phyloP scores from a whole-genome alignment of 2,797 vertebrate genomes.

The Acestrorhynchus altus region DNA sequence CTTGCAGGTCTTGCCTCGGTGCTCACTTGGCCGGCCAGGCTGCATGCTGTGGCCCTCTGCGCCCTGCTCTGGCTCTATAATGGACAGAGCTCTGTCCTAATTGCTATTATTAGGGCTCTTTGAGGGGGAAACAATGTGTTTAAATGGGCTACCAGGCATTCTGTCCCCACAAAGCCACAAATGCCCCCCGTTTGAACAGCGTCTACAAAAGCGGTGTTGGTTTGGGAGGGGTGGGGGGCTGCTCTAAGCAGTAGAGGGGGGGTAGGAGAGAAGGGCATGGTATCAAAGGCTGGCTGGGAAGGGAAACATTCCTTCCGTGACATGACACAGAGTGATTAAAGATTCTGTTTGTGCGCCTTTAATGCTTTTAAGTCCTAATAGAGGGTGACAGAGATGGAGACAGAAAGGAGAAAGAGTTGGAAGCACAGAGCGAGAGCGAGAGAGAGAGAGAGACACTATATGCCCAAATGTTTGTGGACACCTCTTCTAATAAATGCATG shows the following conservation, averaged over 20 bases:
- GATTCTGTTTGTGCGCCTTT: conserved; percentile 61
- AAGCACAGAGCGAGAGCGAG: conserved; percentile 41
- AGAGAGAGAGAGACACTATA: conserved; percentile 50
- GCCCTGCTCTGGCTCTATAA: conserved; percentile 60
- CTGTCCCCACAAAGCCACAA: conserved; percentile 55
- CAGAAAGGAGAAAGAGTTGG: conserved; percentile 27
- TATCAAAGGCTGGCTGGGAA: conserved; percentile 76
- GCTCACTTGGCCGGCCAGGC: not conserved
- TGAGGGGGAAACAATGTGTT: conserved; percentile 74
- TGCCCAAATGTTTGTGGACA: too few relatives aligned
- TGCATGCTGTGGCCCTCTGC: conserved; percentile 38
- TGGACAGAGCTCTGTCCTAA: conserved; percentile 65
- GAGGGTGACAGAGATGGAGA: conserved; percentile 66
- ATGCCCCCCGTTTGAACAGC: conserved; percentile 52
- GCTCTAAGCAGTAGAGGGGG: conserved; percentile 59
- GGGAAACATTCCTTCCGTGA: conserved; percentile 79
- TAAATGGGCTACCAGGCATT: conserved; percentile 70
- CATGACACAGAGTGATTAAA: conserved; percentile 80
- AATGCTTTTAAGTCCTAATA: conserved; percentile 72
- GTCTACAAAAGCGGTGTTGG: not conserved
- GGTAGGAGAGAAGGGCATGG: conserved; percentile 58
- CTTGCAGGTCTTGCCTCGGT: not conserved
- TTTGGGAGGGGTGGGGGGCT: conserved; percentile 42
- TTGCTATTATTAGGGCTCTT: conserved; percentile 73
- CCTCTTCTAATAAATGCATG: too few relatives aligned